A percentile compares a stretch with the other conserved stretches of the same genome.
Evolutionary conservation across 1,140 invertebrate species (phyloP).

Genomic region (Bombus waltoni): DNA sequence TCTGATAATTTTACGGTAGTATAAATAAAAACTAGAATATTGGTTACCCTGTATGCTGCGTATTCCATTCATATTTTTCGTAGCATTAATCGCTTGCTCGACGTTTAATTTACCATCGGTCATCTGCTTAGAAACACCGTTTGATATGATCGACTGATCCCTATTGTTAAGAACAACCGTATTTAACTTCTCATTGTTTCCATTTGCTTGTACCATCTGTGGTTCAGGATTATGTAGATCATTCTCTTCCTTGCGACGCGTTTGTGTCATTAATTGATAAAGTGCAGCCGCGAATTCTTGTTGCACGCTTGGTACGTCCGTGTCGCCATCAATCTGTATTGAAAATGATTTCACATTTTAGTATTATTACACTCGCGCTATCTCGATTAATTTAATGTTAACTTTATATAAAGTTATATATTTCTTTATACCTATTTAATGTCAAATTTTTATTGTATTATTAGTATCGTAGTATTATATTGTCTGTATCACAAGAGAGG

Average conservation of each 20-base stretch:
- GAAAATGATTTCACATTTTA: background rate
- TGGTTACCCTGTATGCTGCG: slow-evolving; percentile 48
- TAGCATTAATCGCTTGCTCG: slow-evolving; percentile 24
- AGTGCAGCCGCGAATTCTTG: slow-evolving; percentile 88
- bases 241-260: slow-evolving; percentile 77
- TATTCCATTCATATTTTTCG: slow-evolving; percentile 59
- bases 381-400: background rate
- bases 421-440: too few relatives aligned
- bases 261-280: slow-evolving; percentile 85
- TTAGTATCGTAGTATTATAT: background rate
- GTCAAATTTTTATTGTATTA: too few relatives aligned
- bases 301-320: slow-evolving; percentile 89
- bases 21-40: background rate
- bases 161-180: slow-evolving; percentile 60
- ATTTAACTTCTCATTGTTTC: slow-evolving; percentile 60
- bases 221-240: slow-evolving; percentile 56
- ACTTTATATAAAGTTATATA: background rate
- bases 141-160: slow-evolving; percentile 68
- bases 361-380: background rate
- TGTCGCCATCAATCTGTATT: slow-evolving; percentile 90
- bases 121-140: slow-evolving; percentile 74
- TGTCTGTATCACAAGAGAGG: background rate
- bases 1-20: too few relatives aligned
- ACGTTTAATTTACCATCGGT: slow-evolving; percentile 49
- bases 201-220: slow-evolving; percentile 1